These are phyloP conservation scores for Epinotia bilunana DNA, from an alignment of 2,888 invertebrate genomes.

Conservation along the genomic window DNA sequence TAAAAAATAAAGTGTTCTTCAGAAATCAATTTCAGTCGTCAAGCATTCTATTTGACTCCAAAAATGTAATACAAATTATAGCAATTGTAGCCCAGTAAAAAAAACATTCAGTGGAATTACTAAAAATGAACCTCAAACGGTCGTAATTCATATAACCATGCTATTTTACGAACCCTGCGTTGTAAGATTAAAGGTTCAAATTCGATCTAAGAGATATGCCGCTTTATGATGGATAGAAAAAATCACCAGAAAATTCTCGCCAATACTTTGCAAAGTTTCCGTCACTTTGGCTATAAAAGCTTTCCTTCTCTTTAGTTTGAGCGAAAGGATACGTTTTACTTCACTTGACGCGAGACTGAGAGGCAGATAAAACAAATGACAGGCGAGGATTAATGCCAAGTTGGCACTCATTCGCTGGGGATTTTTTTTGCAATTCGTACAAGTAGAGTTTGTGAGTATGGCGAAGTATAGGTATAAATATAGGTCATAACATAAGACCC, in stretches of 20 bases:
- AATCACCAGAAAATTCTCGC: not conserved
- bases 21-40: not conserved
- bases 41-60: not conserved
- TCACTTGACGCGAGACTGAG: slow-evolving; percentile 1
- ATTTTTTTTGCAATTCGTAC: not conserved
- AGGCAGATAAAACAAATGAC: not conserved
- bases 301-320: slow-evolving; percentile 1
- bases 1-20: not conserved
- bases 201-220: not conserved
- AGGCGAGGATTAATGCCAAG: not conserved
- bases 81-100: not conserved
- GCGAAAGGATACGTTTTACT: slow-evolving; percentile 2
- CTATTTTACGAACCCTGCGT: not conserved
- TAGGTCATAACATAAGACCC: no score
- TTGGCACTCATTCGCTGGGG: not conserved
- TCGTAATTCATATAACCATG: not conserved
- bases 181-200: not conserved
- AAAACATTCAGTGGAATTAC: not conserved
- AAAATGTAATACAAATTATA: not conserved
- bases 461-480: no score
- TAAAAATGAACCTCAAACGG: not conserved
- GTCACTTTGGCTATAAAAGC: not conserved
- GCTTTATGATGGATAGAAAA: not conserved
- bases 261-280: not conserved
- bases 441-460: no score